These are phyloP conservation scores for Gymnorhina tibicen DNA, from an alignment of 2,113 vertebrate genomes.

Conservation along the genomic window DNA sequence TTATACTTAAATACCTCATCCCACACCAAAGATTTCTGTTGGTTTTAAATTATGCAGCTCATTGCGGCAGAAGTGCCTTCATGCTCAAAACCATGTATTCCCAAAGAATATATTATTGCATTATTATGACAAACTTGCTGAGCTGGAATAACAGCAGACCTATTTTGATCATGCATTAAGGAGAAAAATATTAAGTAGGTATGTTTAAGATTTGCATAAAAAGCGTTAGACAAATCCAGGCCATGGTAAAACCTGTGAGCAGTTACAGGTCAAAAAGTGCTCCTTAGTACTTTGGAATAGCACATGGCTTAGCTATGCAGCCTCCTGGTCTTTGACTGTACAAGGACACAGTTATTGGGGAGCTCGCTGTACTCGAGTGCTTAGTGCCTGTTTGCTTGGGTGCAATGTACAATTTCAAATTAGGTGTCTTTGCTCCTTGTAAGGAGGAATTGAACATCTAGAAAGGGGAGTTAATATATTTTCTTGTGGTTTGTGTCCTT, in stretches of 20 bases:
- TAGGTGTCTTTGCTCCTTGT: background rate
- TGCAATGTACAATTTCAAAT: background rate
- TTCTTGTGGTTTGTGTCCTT: background rate
- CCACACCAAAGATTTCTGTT: background rate
- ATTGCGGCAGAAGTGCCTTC: background rate
- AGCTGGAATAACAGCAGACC: background rate
- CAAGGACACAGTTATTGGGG: background rate
- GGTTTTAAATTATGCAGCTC: background rate
- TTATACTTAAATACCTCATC: background rate
- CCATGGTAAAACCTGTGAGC: background rate
- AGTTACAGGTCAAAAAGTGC: background rate
- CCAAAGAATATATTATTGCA: background rate
- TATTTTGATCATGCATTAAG: background rate
- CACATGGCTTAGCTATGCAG: background rate
- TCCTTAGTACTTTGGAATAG: background rate
- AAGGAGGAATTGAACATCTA: background rate
- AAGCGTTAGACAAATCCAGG: background rate
- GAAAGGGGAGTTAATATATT: background rate
- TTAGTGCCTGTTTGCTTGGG: background rate
- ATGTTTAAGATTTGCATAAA: background rate
- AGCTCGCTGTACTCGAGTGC: rapidly evolving
- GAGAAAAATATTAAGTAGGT: background rate
- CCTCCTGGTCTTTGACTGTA: background rate
- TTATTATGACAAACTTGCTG: background rate
- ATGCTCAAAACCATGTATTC: background rate